Conservation (phyloP, 2,797 vertebrate genomes). For the Protonibea diacanthus region DNA sequence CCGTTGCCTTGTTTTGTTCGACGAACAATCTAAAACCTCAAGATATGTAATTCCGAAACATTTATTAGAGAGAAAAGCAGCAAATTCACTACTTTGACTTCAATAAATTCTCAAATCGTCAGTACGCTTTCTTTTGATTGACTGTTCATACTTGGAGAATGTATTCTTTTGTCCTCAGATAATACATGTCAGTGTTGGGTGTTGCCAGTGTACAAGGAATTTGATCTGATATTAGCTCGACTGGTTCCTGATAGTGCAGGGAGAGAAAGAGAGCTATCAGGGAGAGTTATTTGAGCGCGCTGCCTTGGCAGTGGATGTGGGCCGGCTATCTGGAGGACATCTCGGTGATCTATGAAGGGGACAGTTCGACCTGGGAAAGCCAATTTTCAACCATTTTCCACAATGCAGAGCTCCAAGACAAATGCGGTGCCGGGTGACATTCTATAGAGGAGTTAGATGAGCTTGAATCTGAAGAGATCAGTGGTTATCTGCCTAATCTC, state of each 20-base stretch:
- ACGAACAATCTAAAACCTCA: not conserved
- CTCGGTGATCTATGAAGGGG: constrained; percentile 82
- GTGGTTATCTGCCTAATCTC: constrained; percentile 60
- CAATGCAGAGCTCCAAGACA: constrained; percentile 65
- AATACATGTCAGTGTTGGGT: constrained; percentile 25
- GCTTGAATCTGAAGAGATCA: constrained; percentile 51
- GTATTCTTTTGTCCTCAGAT: constrained; percentile 20
- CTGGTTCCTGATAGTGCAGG: constrained; percentile 52
- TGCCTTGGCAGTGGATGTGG: constrained; percentile 64
- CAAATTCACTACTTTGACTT: not conserved
- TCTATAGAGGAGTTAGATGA: constrained; percentile 40
- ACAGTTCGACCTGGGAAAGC: constrained; percentile 68
- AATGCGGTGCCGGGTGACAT: constrained; percentile 54
- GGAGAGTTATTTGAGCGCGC: constrained; percentile 77
- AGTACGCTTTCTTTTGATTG: not conserved
- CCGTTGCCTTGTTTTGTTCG: not conserved
- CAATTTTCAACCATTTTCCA: constrained; percentile 72
- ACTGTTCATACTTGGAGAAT: not conserved
- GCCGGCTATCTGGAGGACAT: constrained; percentile 84
- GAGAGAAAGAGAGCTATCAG: constrained; percentile 74
- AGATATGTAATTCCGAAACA: not conserved
- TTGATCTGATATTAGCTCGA: constrained; percentile 57
- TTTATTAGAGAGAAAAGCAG: not conserved
- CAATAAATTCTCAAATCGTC: not conserved
- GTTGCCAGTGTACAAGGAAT: constrained; percentile 45